Conservation (phyloP, 2,888 invertebrate genomes). For the Calliphora vomitoria region DNA sequence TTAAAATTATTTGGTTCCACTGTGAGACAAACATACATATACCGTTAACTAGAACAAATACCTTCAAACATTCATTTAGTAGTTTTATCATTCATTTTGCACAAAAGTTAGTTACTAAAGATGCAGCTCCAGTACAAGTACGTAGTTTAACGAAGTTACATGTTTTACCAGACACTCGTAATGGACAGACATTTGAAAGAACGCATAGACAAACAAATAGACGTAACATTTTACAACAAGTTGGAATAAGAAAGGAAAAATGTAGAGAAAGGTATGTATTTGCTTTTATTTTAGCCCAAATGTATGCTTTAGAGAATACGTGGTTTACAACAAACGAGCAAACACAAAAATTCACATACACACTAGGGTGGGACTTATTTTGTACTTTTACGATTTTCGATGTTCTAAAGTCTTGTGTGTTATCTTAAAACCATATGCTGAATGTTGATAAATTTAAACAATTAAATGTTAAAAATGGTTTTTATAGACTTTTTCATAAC, state of each 20-base stretch:
- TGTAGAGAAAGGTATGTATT: background rate
- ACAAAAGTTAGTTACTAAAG: slow-evolving; percentile 14
- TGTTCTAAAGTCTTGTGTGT: no score
- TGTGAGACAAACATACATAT: no score
- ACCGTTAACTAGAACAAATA: slow-evolving; percentile 43
- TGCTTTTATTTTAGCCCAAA: background rate
- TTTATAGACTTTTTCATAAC: no score
- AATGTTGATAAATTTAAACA: no score
- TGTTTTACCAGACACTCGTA: background rate
- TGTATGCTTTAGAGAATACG: slow-evolving; percentile 27
- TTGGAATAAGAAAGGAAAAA: background rate
- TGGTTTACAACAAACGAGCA: background rate
- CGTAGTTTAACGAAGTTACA: background rate
- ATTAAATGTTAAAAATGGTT: no score
- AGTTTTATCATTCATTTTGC: background rate
- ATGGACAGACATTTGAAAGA: background rate
- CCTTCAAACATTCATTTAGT: slow-evolving; percentile 18
- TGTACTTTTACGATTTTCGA: no score
- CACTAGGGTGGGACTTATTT: background rate
- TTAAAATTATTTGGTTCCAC: no score
- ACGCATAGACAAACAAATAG: background rate
- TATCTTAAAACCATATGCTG: no score
- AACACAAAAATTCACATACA: background rate
- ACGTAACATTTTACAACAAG: background rate
- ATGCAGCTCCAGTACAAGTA: background rate